Evolutionary conservation across 1,140 invertebrate species (phyloP).

Genomic region (Drosophila kikkawai): DNA sequence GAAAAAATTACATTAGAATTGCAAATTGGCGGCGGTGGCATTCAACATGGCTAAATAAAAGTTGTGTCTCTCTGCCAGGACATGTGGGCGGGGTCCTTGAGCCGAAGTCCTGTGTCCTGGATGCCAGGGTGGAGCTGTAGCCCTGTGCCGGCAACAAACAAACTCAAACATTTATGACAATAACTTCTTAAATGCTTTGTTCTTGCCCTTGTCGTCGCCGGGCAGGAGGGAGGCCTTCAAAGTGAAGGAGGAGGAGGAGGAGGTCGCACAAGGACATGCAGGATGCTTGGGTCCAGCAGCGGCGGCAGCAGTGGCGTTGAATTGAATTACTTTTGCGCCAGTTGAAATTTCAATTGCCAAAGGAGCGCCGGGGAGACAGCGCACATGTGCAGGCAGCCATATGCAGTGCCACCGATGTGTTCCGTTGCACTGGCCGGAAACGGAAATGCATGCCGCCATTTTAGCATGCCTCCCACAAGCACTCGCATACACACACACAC

Average conservation of each 20-base stretch:
- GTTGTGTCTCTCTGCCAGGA: conserved; percentile 67
- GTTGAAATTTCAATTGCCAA: conserved; percentile 81
- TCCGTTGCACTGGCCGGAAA: conserved; percentile 70
- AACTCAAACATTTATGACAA: conserved; percentile 83
- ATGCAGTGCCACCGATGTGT: conserved; percentile 52
- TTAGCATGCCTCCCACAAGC: conserved; percentile 61
- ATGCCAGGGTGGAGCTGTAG: background rate
- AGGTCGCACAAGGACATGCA: conserved; percentile 53
- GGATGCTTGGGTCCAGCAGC: conserved; percentile 47
- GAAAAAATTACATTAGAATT: conserved; percentile 84
- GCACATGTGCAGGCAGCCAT: conserved; percentile 79
- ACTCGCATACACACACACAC: conserved; percentile 19
- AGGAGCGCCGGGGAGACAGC: conserved; percentile 15
- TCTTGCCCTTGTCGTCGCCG: conserved; percentile 54
- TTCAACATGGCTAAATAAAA: conserved; percentile 76
- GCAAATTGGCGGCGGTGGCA: conserved; percentile 69
- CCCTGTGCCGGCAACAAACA: conserved; percentile 54
- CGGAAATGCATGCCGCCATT: conserved; percentile 81
- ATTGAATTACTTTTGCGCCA: conserved; percentile 83
- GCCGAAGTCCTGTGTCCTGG: background rate
- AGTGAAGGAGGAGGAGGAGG: background rate
- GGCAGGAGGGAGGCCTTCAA: conserved; percentile 22
- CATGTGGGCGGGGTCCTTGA: conserved; percentile 9
- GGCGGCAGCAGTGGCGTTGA: conserved; percentile 63
- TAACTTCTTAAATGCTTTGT: conserved; percentile 82